phyloP scores from a whole-genome alignment of 1,140 invertebrate species.

The Nautilus pompilius region DNA sequence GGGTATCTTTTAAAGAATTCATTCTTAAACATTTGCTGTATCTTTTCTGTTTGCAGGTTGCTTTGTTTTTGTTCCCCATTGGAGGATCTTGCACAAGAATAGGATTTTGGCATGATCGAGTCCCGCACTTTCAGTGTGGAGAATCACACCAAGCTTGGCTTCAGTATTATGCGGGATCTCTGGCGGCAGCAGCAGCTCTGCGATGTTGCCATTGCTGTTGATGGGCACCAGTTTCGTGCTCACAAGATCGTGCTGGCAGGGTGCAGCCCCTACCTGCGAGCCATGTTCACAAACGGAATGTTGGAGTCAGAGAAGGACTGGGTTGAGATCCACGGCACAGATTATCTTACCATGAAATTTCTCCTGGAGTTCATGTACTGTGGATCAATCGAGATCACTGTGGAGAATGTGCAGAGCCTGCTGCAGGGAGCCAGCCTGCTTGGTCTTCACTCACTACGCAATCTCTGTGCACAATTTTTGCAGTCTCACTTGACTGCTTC shows the following conservation, averaged over 20 bases:
- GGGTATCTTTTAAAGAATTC: no score
- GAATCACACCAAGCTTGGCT: constrained; percentile 36
- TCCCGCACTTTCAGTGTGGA: constrained; percentile 40
- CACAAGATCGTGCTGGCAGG: constrained; percentile 49
- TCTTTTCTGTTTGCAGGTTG: no score
- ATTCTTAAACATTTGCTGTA: no score
- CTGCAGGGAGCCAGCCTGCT: constrained; percentile 60
- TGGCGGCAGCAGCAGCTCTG: constrained; percentile 71
- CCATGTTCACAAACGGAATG: constrained; percentile 55
- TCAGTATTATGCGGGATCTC: constrained; percentile 63
- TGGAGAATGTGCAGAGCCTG: constrained; percentile 85
- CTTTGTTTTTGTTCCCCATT: no score
- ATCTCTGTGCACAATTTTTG: constrained; percentile 44
- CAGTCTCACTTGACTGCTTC: constrained; percentile 45
- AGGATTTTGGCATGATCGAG: constrained; percentile 35
- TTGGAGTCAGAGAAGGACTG: constrained; percentile 61
- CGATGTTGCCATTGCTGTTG: constrained; percentile 75
- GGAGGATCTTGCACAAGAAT: no score
- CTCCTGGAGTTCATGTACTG: constrained; percentile 91
- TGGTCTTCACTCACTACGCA: constrained; percentile 47
- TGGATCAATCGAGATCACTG: constrained; percentile 60
- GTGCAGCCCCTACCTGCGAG: constrained; percentile 48
- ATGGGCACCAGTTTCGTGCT: constrained; percentile 63
- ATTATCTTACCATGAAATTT: constrained; percentile 70
- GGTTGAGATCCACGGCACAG: constrained; percentile 77